Evolutionary conservation across 2,888 invertebrate genomes (phyloP).

Genomic region (Arge pagana): DNA sequence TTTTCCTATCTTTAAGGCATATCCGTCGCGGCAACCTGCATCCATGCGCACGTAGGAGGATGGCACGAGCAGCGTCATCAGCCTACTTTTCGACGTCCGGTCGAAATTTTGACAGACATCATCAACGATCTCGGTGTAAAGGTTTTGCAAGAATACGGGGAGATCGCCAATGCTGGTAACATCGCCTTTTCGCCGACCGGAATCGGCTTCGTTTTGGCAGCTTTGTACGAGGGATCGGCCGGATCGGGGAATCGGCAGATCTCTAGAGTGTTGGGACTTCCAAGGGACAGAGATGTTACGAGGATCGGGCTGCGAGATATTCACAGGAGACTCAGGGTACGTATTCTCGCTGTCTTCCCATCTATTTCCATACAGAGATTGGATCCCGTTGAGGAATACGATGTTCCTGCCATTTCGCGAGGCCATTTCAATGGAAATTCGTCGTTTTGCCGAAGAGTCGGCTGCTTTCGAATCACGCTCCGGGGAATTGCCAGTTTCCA

Average conservation of each 20-base stretch:
- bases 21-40: background rate
- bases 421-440: too few relatives aligned
- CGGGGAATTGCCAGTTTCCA: too few relatives aligned
- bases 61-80: conserved; percentile 27
- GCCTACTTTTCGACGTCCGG: conserved; percentile 57
- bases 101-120: conserved; percentile 78
- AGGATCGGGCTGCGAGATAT: conserved; percentile 82
- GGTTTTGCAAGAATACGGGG: conserved; percentile 48
- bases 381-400: too few relatives aligned
- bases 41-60: conserved; percentile 1
- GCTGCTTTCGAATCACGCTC: too few relatives aligned
- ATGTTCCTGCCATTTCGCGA: too few relatives aligned
- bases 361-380: background rate
- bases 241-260: conserved; percentile 77
- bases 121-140: conserved; percentile 72
- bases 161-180: conserved; percentile 59
- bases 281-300: conserved; percentile 73
- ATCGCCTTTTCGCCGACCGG: conserved; percentile 86
- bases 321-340: conserved; percentile 79
- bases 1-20: background rate
- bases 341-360: conserved; percentile 42
- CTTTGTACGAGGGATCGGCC: conserved; percentile 77
- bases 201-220: conserved; percentile 76
- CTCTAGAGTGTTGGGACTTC: conserved; percentile 70
- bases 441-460: too few relatives aligned